Percentiles rank a stretch among this genome's conserved stretches.
These are phyloP conservation scores for Andinoacara biseriatus DNA, from an alignment of 2,113 vertebrate genomes.

Conservation along the genomic window DNA sequence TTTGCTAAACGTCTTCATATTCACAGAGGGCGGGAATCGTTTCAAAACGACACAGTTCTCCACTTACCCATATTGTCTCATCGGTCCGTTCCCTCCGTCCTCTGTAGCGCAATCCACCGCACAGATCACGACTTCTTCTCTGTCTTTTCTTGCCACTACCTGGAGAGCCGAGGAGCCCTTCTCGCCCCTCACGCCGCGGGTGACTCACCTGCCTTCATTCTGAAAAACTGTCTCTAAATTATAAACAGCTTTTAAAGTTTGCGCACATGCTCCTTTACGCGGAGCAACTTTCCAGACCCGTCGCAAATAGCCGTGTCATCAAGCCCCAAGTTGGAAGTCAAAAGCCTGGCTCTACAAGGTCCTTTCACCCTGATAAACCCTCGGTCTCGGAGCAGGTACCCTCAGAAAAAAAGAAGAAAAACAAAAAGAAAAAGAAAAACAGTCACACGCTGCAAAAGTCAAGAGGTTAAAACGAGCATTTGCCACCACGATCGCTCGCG, in stretches of 20 bases:
- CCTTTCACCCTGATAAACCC: neutral
- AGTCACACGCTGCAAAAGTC: conserved; percentile 23
- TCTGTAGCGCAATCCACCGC: conserved; percentile 62
- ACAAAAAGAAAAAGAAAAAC: neutral
- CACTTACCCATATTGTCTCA: conserved; percentile 75
- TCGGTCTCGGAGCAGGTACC: conserved; percentile 1
- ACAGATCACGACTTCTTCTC: conserved; percentile 62
- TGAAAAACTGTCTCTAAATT: conserved; percentile 22
- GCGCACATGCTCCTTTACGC: conserved; percentile 56
- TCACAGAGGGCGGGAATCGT: conserved; percentile 17
- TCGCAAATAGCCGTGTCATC: conserved; percentile 16
- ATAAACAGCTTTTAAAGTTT: conserved; percentile 54
- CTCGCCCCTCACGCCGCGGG: conserved; percentile 39
- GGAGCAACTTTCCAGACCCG: conserved; percentile 60
- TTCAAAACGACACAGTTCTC: neutral
- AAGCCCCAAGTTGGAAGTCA: conserved; percentile 42
- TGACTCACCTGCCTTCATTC: conserved; percentile 67
- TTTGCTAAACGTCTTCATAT: neutral
- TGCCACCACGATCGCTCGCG: neutral
- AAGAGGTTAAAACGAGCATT: neutral
- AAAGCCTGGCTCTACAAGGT: neutral
- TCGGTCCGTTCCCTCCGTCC: conserved; percentile 54
- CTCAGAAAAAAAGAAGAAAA: neutral
- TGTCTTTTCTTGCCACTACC: conserved; percentile 32
- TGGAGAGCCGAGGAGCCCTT: conserved; percentile 29